phyloP scores from a whole-genome alignment of 2,797 vertebrate genomes.

The Enteromius anoplus region DNA sequence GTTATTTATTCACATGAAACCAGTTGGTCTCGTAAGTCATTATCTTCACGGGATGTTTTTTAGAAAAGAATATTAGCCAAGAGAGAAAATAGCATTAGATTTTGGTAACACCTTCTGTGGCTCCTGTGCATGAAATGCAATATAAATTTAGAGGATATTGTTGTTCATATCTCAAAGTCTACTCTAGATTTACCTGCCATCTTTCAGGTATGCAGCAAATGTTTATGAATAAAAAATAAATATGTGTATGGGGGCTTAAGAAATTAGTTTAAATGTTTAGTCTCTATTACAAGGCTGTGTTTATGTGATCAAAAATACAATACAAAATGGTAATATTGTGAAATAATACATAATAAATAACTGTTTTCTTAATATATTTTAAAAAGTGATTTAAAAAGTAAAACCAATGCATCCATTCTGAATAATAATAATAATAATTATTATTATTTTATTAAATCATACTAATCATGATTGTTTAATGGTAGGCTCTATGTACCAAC shows the following conservation, averaged over 20 bases:
- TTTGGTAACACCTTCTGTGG: constrained; percentile 15
- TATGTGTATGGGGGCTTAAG: not conserved
- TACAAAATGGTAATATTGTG: not conserved
- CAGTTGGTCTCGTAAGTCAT: constrained; percentile 10
- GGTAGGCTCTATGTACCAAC: not conserved
- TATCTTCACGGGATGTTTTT: constrained; percentile 15
- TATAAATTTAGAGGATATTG: constrained; percentile 3
- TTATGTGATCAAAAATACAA: not conserved
- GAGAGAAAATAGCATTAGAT: constrained; percentile 24
- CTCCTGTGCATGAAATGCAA: not conserved
- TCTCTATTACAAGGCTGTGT: too few species aligned
- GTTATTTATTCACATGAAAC: constrained; percentile 32
- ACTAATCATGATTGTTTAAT: not conserved
- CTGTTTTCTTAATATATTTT: too few species aligned
- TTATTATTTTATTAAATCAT: not conserved
- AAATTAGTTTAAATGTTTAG: not conserved
- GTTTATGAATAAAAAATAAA: not conserved
- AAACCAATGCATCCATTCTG: too few species aligned
- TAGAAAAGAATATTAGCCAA: constrained; percentile 16
- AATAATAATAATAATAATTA: not conserved
- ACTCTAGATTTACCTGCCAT: not conserved
- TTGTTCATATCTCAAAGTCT: constrained; percentile 1
- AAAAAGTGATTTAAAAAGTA: too few species aligned
- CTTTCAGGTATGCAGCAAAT: not conserved
- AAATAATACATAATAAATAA: not conserved